Conservation (phyloP, 2,888 invertebrate genomes). For the Lycaena phlaeas region DNA sequence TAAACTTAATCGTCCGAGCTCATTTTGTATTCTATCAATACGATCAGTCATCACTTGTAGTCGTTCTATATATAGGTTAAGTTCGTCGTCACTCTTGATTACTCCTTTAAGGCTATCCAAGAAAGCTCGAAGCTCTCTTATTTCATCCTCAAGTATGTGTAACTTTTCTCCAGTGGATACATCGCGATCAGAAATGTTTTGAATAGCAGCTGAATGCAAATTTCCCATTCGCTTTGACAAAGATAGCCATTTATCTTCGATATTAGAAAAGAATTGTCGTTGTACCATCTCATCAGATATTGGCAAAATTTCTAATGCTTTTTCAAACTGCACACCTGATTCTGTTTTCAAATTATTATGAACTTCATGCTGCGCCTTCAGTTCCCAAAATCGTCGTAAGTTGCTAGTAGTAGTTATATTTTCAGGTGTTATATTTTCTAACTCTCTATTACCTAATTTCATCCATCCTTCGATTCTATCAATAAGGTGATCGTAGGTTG, state of each 20-base stretch:
- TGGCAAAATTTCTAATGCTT: constrained; percentile 83
- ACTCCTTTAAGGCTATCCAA: constrained; percentile 83
- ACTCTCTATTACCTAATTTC: constrained; percentile 79
- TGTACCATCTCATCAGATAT: constrained; percentile 89
- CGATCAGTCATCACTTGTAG: constrained; percentile 83
- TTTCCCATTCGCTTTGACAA: constrained; percentile 76
- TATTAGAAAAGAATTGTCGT: constrained; percentile 82
- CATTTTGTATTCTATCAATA: constrained; percentile 85
- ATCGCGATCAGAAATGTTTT: constrained; percentile 80
- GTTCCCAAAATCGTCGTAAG: constrained; percentile 89
- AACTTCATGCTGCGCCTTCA: constrained; percentile 90
- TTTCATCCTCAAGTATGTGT: constrained; percentile 81
- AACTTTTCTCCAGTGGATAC: constrained; percentile 83
- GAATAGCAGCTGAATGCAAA: constrained; percentile 78
- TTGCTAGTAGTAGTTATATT: constrained; percentile 78
- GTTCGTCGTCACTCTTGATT: constrained; percentile 87
- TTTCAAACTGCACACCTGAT: constrained; percentile 81
- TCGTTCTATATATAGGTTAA: constrained; percentile 85
- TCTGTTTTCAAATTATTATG: constrained; percentile 84
- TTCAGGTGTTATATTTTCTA: constrained; percentile 77
- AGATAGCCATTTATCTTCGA: constrained; percentile 83
- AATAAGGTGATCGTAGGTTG: constrained; percentile 79
- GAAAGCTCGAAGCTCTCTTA: constrained; percentile 80
- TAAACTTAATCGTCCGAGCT: constrained; percentile 82
- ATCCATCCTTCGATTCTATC: constrained; percentile 86